Evolutionary conservation across 2,888 invertebrate species (phyloP).

Genomic region (Eilema griseolum): DNA sequence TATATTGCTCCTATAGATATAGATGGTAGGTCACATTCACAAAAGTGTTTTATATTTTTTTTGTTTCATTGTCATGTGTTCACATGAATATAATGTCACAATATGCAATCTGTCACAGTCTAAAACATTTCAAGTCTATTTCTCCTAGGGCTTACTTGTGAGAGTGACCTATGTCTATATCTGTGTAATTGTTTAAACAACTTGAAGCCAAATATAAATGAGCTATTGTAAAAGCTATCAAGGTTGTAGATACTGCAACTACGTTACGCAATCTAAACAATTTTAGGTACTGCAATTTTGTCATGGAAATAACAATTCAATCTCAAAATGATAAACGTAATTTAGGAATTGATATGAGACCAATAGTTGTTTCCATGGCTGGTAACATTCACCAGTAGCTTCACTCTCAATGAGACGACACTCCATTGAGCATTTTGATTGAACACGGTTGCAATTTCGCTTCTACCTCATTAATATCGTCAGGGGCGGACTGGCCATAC

Average conservation of each 20-base stretch:
- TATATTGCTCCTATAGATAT: neutral
- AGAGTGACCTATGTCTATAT: neutral
- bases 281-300: conserved; percentile 61
- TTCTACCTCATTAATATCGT: conserved; percentile 87
- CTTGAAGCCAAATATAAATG: neutral
- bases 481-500: conserved; percentile 88
- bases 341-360: conserved; percentile 28
- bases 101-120: neutral
- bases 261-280: conserved; percentile 63
- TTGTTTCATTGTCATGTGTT: no score
- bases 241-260: conserved; percentile 69
- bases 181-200: neutral
- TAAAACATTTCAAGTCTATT: neutral
- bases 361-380: conserved; percentile 63
- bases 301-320: conserved; percentile 57
- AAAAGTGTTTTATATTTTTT: neutral
- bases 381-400: conserved; percentile 80
- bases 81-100: no score
- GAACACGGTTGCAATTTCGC: conserved; percentile 85
- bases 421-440: conserved; percentile 80
- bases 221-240: conserved; percentile 60
- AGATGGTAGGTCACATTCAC: neutral
- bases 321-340: conserved; percentile 8
- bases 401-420: conserved; percentile 78
- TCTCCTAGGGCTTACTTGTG: neutral